A percentile compares a stretch with the other conserved stretches of the same genome.
phyloP scores from a whole-genome alignment of 2,113 vertebrate species.

The Eulemur macaco region DNA sequence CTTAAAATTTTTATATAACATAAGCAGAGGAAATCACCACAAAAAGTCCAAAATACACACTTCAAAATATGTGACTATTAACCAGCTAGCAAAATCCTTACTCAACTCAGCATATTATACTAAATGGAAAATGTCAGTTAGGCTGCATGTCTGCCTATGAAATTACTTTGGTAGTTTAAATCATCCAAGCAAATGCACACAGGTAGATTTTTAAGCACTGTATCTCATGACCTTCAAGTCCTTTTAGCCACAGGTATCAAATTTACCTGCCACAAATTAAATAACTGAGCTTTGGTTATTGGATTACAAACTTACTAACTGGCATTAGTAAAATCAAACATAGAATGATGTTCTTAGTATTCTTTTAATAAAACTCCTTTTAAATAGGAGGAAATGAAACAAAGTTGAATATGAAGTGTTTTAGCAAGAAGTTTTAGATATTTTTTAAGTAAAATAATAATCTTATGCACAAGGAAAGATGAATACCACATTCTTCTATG shows the following conservation, averaged over 20 bases:
- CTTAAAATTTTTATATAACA: constrained; percentile 72
- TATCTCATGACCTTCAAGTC: constrained; percentile 21
- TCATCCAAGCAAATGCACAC: constrained; percentile 29
- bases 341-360: constrained; percentile 42
- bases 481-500: background rate
- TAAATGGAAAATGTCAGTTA: constrained; percentile 48
- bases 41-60: constrained; percentile 72
- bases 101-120: constrained; percentile 46
- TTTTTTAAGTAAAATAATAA: constrained; percentile 60
- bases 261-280: constrained; percentile 62
- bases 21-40: constrained; percentile 80
- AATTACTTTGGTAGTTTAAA: constrained; percentile 63
- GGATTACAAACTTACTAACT: constrained; percentile 61
- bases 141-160: constrained; percentile 32
- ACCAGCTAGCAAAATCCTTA: constrained; percentile 61
- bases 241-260: constrained; percentile 54
- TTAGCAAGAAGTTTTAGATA: constrained; percentile 38
- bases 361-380: constrained; percentile 58
- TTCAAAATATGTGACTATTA: constrained; percentile 58
- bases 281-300: constrained; percentile 56
- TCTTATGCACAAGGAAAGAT: background rate
- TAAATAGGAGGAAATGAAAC: constrained; percentile 55
- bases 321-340: constrained; percentile 56
- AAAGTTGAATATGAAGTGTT: constrained; percentile 46
- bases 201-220: constrained; percentile 43